A percentile compares a stretch with the other conserved stretches of the same genome.
Conservation (phyloP, 92 coral and sea anemone genomes). For the Porites cylindrica region DNA sequence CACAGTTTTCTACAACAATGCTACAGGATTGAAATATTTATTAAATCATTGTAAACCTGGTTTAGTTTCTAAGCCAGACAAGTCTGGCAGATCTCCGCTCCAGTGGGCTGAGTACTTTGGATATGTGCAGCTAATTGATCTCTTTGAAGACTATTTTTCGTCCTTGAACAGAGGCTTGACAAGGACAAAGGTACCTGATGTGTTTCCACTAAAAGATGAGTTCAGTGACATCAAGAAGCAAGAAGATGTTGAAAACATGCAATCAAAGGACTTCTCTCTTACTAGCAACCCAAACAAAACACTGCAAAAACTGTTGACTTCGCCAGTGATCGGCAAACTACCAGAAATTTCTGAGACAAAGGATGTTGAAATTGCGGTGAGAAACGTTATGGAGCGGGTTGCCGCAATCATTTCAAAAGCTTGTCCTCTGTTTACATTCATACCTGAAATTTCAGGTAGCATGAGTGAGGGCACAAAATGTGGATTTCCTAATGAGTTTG, state of each 20-base stretch:
- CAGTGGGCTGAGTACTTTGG: slow-evolving; percentile 46
- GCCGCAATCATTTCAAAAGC: slow-evolving; percentile 17
- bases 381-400: slow-evolving; percentile 30
- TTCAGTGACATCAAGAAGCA: slow-evolving; percentile 10
- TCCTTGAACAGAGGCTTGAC: neutral
- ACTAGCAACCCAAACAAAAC: slow-evolving; percentile 21
- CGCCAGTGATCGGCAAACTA: slow-evolving; percentile 39
- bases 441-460: slow-evolving; percentile 41
- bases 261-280: slow-evolving; percentile 24
- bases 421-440: slow-evolving; percentile 28
- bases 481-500: slow-evolving; percentile 53
- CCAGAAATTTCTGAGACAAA: slow-evolving; percentile 15
- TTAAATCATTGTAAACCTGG: slow-evolving; percentile 4
- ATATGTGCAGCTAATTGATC: slow-evolving; percentile 22
- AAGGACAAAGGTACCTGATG: slow-evolving; percentile 1
- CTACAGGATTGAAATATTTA: slow-evolving; percentile 15
- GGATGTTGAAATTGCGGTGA: slow-evolving; percentile 2
- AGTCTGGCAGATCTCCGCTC: slow-evolving; percentile 28
- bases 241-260: slow-evolving; percentile 39
- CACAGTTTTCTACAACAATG: slow-evolving; percentile 28
- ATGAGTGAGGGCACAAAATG: slow-evolving; percentile 34
- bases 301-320: slow-evolving; percentile 18
- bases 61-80: slow-evolving; percentile 30
- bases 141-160: slow-evolving; percentile 19
- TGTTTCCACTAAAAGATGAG: slow-evolving; percentile 31